These are phyloP conservation scores for Epistrophe grossulariae DNA, from an alignment of 2,888 invertebrate species.

Conservation along the genomic window DNA sequence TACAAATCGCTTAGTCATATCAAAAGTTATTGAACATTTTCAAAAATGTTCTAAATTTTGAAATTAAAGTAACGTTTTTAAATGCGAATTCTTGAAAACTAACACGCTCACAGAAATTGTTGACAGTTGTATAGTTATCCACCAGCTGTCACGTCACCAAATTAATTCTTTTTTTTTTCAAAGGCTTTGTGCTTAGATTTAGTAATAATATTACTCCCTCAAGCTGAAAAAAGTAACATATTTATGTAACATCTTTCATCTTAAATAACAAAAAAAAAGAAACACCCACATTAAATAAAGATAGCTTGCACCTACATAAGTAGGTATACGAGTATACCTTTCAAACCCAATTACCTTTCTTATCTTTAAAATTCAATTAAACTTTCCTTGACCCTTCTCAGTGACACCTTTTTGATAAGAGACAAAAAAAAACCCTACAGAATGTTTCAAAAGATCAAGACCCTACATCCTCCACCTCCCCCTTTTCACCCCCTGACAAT, in stretches of 20 bases:
- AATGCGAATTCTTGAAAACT: no score
- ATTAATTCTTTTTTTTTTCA: no score
- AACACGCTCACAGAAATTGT: no score
- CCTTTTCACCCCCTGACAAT: neutral
- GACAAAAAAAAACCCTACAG: neutral
- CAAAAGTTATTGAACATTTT: no score
- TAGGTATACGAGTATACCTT: neutral
- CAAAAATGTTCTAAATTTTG: no score
- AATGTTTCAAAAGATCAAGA: conserved; percentile 31
- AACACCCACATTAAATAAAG: conserved; percentile 25
- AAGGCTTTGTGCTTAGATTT: no score
- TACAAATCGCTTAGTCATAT: no score
- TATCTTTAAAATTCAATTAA: conserved; percentile 69
- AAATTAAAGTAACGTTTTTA: no score
- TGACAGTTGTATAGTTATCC: no score
- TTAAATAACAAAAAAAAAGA: neutral
- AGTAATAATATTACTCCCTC: no score
- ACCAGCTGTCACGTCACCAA: no score
- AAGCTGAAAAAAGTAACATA: neutral
- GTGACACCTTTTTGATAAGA: conserved; percentile 47
- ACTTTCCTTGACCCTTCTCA: conserved; percentile 61
- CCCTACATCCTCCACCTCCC: neutral
- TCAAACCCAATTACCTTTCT: conserved; percentile 59
- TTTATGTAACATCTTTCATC: conserved; percentile 19
- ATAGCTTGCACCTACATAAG: no score